Conservation (phyloP, 2,888 invertebrate species). For the Hemistola chrysoprasaria region DNA sequence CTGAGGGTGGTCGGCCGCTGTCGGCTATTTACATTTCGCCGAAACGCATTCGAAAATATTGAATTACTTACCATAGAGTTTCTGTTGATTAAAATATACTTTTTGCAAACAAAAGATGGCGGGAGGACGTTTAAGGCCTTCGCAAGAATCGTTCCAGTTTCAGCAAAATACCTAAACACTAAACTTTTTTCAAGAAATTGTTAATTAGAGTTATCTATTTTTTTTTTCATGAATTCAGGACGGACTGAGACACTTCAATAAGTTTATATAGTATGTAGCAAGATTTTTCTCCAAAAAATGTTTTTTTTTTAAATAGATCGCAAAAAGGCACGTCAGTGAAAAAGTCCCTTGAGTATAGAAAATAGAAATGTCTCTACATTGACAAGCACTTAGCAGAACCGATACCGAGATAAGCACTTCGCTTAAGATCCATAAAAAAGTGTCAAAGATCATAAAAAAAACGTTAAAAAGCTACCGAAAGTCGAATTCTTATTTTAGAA, state of each 20-base stretch:
- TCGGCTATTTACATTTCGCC: slow-evolving; percentile 45
- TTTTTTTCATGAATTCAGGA: no score
- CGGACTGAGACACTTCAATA: no score
- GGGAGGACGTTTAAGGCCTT: no score
- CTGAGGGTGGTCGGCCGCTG: slow-evolving; percentile 60
- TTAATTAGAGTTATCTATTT: no score
- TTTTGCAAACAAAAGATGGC: no score
- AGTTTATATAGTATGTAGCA: no score
- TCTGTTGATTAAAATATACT: neutral
- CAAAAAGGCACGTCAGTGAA: slow-evolving; percentile 17
- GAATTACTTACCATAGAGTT: slow-evolving; percentile 10
- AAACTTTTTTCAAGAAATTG: no score
- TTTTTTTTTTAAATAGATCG: slow-evolving; percentile 13
- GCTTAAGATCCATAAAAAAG: slow-evolving; percentile 66
- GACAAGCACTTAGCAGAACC: slow-evolving; percentile 58
- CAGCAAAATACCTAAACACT: no score
- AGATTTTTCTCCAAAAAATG: no score
- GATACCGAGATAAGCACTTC: slow-evolving; percentile 48
- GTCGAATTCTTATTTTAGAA: slow-evolving; percentile 35
- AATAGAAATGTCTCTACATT: slow-evolving; percentile 35
- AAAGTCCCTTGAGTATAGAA: slow-evolving; percentile 28
- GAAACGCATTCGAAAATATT: slow-evolving; percentile 38
- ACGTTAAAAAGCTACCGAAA: slow-evolving; percentile 45
- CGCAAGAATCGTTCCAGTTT: no score
- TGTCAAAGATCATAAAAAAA: slow-evolving; percentile 65